Conservation (phyloP, 1,140 invertebrate species). For the Pissodes strobi region DNA sequence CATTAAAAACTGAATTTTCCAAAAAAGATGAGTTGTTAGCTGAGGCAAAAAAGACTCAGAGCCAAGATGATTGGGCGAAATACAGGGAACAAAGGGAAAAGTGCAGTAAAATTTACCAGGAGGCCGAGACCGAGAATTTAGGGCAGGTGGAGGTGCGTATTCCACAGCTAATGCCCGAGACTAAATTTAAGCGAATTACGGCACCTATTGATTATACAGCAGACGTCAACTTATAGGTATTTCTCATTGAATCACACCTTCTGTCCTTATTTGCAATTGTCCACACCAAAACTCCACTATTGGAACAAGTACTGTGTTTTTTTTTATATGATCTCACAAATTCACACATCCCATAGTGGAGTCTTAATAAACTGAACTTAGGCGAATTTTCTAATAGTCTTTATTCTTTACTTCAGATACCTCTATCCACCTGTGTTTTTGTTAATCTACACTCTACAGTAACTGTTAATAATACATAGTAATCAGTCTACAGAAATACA, state of each 20-base stretch:
- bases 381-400: slow-evolving; percentile 21
- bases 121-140: slow-evolving; percentile 49
- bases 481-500: no score
- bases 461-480: no score
- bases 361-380: slow-evolving; percentile 11
- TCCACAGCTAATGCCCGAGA: slow-evolving; percentile 53
- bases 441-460: no score
- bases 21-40: slow-evolving; percentile 53
- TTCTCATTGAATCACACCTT: slow-evolving; percentile 39
- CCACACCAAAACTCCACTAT: slow-evolving; percentile 16
- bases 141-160: slow-evolving; percentile 58
- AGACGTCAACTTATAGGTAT: slow-evolving; percentile 55
- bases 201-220: slow-evolving; percentile 56
- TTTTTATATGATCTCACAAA: neutral
- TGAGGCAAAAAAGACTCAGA: slow-evolving; percentile 47
- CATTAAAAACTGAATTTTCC: slow-evolving; percentile 48
- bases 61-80: slow-evolving; percentile 51
- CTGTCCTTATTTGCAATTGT: slow-evolving; percentile 24
- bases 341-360: slow-evolving; percentile 10
- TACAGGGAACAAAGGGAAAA: slow-evolving; percentile 53
- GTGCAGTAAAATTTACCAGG: slow-evolving; percentile 52
- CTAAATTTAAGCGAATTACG: slow-evolving; percentile 49
- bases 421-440: slow-evolving; percentile 19
- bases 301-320: slow-evolving; percentile 22
- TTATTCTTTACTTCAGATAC: neutral